Evolutionary conservation across 2,888 invertebrate species (phyloP).

Genomic region (Cryptus viduatorius): DNA sequence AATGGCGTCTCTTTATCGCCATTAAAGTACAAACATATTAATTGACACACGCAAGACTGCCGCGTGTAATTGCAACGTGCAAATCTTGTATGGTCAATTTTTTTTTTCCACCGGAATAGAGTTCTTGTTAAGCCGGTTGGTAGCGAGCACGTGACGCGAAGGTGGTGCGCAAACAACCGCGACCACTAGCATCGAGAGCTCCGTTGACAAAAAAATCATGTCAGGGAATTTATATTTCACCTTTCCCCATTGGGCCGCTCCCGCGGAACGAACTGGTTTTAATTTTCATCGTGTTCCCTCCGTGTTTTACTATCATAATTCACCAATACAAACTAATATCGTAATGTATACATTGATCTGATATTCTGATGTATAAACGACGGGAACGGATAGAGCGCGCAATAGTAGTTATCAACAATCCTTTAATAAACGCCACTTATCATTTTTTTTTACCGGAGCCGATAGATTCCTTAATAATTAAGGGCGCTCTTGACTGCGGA

Average conservation of each 20-base stretch:
- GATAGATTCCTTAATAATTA: constrained; percentile 87
- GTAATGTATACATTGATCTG: constrained; percentile 12
- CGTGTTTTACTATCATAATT: constrained; percentile 27
- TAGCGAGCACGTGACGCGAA: constrained; percentile 63
- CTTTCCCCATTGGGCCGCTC: constrained; percentile 61
- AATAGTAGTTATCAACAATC: neutral
- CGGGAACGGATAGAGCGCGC: neutral
- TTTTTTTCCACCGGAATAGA: constrained; percentile 53
- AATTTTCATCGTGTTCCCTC: constrained; percentile 57
- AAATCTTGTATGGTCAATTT: neutral
- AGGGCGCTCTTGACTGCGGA: constrained; percentile 92
- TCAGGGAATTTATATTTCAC: constrained; percentile 66
- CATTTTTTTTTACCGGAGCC: neutral
- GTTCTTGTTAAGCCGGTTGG: constrained; percentile 53
- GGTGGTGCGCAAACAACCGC: constrained; percentile 54
- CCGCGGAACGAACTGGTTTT: constrained; percentile 59
- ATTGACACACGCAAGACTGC: neutral
- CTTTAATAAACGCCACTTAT: neutral
- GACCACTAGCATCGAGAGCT: constrained; percentile 49
- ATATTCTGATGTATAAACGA: neutral
- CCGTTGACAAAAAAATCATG: constrained; percentile 56
- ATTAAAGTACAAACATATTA: neutral
- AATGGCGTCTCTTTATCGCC: neutral
- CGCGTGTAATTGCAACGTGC: constrained; percentile 9
- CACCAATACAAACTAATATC: constrained; percentile 28